phyloP scores from a whole-genome alignment of 1,140 invertebrate genomes.

The Heliconius nattereri region DNA sequence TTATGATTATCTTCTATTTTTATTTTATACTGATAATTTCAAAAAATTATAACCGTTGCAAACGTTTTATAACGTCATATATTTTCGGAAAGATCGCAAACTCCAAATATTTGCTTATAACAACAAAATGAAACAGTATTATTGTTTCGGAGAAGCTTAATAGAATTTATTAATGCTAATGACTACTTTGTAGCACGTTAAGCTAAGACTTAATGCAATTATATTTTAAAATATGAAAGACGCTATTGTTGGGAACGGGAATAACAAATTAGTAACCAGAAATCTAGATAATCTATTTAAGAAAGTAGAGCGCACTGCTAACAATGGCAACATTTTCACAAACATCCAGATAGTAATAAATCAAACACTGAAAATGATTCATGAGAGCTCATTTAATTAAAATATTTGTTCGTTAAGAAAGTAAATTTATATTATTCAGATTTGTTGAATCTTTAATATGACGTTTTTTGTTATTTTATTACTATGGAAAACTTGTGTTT shows the following conservation, averaged over 20 bases:
- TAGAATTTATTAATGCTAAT: constrained; percentile 3
- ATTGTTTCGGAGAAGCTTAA: not conserved
- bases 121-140: not conserved
- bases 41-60: no score
- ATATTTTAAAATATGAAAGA: constrained; percentile 7
- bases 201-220: constrained; percentile 4
- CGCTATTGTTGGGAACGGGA: not conserved
- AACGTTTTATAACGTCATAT: no score
- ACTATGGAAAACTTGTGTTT: no score
- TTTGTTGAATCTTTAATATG: not conserved
- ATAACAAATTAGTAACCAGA: constrained; percentile 15
- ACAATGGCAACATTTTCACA: constrained; percentile 8
- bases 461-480: not conserved
- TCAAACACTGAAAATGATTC: constrained; percentile 2
- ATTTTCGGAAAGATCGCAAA: not conserved
- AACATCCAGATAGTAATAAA: constrained; percentile 11
- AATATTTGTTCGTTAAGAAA: not conserved
- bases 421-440: not conserved
- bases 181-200: constrained; percentile 1
- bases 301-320: constrained; percentile 2
- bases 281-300: constrained; percentile 11
- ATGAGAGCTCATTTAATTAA: constrained; percentile 1
- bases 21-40: no score
- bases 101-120: not conserved
- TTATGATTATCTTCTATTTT: no score